Base-by-base conservation (phyloP, 1,140 invertebrate species). In the Galendromus occidentalis region DNA sequence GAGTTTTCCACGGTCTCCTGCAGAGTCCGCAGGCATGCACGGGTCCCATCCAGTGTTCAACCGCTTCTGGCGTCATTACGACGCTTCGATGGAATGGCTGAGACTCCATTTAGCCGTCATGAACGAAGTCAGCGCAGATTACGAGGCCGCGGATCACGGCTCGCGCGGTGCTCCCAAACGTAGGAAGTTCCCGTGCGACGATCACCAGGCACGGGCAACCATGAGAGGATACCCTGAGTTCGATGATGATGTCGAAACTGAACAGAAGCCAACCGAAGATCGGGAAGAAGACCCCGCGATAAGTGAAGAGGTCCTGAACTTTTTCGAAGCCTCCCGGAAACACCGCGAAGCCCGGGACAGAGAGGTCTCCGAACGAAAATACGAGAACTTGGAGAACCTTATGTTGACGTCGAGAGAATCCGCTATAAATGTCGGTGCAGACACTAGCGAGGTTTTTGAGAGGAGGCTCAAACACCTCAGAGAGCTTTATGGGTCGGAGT, bases 391-490 rank as follows among this genome's bases (percentile, higher is more conserved):
- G 20, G 51, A 59, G 20, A 59, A 59, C 51, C 33, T 59, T 17
- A 59, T 59, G 51, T 20, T 59, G 12, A 29, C 51, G 51, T 20
- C 51, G 33, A 25, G 51, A 9, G 25, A 25, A 22, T 59, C 51
- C 25, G 51, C 51, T 17, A 22, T 59, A 1, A 59, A 59, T 33
- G 14, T 22, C 14, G 51, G 51, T 33, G 12, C 51, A 22, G 51
- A 22, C 22, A 59, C 51, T 17, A 59, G 51, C 20, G 51, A 25
- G 14, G 22, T 59, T 25, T 59, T 59, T 9, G 51, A 59, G 87
- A 75, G 0, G 83, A 84, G 7, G 80, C 77, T 65, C 77, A 29
- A 45, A 9, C 25, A 68, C 44, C 67, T 68, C 66, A 41, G 64
- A 47, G 20, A 68, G n/a, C 39, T 68, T 22, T 68, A 68, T 51